Evolutionary conservation across 2,113 vertebrate genomes (phyloP).

Genomic region (Semicossyphus pulcher): DNA sequence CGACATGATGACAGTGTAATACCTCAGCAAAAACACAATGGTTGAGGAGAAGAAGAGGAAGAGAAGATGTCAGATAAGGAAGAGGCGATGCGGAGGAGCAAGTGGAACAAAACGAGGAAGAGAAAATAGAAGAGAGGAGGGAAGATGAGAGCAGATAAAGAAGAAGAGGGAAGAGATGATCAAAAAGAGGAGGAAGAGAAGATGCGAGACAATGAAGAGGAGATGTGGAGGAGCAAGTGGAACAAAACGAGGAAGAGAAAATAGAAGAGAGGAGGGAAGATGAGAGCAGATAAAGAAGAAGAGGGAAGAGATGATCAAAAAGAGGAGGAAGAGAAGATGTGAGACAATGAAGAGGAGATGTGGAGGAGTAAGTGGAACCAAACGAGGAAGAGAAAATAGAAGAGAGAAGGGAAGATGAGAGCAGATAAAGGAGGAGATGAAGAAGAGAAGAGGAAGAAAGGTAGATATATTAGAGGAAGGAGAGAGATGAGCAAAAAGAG

Average conservation of each 20-base stretch:
- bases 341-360: background rate
- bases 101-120: background rate
- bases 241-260: no score
- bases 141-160: no score
- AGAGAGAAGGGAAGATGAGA: background rate
- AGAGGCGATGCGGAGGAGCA: background rate
- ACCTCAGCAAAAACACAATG: no score
- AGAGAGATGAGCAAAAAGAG: no score
- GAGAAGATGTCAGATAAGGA: background rate
- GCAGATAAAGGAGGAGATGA: background rate
- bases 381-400: background rate
- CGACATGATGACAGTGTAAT: background rate
- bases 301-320: fast-evolving
- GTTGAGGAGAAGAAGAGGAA: background rate
- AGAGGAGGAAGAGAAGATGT: background rate
- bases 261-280: no score
- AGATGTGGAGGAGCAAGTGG: no score
- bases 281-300: background rate
- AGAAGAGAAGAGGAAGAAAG: no score
- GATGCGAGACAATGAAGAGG: no score
- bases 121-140: background rate
- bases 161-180: no score
- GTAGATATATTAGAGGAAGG: no score
- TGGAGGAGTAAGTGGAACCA: no score
- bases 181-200: no score